Conservation (phyloP, 1,140 invertebrate genomes). For the Rhopalosiphum maidis region DNA sequence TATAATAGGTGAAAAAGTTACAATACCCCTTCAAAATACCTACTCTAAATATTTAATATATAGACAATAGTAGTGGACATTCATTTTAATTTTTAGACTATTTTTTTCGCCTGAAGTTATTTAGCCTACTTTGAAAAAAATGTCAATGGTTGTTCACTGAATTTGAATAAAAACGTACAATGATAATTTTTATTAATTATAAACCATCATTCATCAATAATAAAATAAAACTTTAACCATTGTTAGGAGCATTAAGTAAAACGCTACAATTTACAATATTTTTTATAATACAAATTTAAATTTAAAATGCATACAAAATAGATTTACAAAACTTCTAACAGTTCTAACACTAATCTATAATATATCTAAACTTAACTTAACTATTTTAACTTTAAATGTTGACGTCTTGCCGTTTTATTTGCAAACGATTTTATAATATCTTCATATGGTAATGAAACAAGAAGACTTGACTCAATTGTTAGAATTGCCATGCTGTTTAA, state of each 20-base stretch:
- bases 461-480: constrained; percentile 6
- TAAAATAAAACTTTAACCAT: constrained; percentile 18
- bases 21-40: too few relatives aligned
- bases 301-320: too few relatives aligned
- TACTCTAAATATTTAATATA: too few relatives aligned
- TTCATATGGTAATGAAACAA: constrained; percentile 23
- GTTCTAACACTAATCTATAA: too few relatives aligned
- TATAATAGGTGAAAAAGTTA: too few relatives aligned
- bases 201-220: constrained; percentile 20
- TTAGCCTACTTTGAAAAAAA: neutral
- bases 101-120: neutral
- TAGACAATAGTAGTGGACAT: too few relatives aligned
- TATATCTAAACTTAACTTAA: too few relatives aligned
- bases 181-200: constrained; percentile 11
- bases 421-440: constrained; percentile 42
- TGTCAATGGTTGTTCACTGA: neutral
- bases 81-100: neutral
- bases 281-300: too few relatives aligned
- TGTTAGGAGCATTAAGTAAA: constrained; percentile 32
- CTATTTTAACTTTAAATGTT: too few relatives aligned
- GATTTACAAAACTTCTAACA: too few relatives aligned
- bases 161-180: neutral
- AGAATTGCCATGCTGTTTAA: constrained; percentile 7
- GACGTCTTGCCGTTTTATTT: too few relatives aligned
- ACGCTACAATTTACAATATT: too few relatives aligned